Conservation (phyloP, 2,113 vertebrate species). For the Halichoeres trimaculatus region DNA sequence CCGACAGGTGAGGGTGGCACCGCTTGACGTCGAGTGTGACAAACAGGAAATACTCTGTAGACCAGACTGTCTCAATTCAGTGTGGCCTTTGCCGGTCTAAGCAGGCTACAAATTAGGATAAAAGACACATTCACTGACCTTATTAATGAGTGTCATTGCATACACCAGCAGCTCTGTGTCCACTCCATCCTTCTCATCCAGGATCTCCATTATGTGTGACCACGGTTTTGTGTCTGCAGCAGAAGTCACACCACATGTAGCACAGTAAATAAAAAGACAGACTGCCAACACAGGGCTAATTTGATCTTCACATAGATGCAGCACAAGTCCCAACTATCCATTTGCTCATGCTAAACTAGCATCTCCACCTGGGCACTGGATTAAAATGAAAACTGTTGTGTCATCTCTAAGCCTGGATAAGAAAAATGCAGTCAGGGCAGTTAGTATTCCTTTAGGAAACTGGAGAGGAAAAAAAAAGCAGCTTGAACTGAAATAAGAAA, state of each 20-base stretch:
- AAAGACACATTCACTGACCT: conserved; percentile 81
- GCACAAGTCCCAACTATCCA: not conserved
- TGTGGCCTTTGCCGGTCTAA: no score
- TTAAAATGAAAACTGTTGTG: conserved; percentile 7
- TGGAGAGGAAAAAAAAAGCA: conserved; percentile 17
- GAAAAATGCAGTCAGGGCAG: not conserved
- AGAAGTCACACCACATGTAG: conserved; percentile 32
- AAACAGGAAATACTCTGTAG: no score
- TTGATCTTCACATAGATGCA: no score
- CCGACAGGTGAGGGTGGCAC: no score
- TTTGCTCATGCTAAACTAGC: not conserved
- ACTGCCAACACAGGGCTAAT: not conserved
- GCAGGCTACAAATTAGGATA: no score
- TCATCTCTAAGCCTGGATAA: conserved; percentile 15
- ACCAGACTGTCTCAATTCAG: no score
- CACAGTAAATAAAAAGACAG: not conserved
- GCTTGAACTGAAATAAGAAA: conserved; percentile 23
- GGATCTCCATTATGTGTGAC: conserved; percentile 95
- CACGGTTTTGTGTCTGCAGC: conserved; percentile 88
- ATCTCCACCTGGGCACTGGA: not conserved
- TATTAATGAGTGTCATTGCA: conserved; percentile 96
- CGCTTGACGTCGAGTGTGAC: no score
- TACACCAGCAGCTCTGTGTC: conserved; percentile 96
- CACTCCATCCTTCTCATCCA: conserved; percentile 96
- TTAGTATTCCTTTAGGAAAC: conserved; percentile 19